A percentile compares a stretch with the other conserved stretches of the same genome.
These are phyloP conservation scores for Psococerastis gibbosa DNA, from an alignment of 2,888 invertebrate genomes.

Conservation along the genomic window DNA sequence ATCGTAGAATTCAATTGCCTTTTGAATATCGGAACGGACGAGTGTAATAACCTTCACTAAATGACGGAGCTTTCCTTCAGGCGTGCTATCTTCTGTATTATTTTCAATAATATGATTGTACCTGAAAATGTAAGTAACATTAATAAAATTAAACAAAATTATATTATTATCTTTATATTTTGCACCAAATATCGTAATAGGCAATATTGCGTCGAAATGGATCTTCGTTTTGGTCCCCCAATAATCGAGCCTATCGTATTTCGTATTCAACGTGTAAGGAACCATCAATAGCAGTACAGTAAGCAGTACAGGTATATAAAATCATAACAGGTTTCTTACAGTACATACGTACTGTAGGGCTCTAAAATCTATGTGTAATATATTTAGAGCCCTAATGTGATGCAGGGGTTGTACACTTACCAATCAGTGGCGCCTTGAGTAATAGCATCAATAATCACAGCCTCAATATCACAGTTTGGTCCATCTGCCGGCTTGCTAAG, in stretches of 20 bases:
- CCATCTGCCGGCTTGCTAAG: constrained; percentile 27
- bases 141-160: neutral
- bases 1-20: constrained; percentile 62
- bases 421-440: constrained; percentile 58
- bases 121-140: constrained; percentile 19
- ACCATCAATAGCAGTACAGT: too few species aligned
- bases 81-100: constrained; percentile 39
- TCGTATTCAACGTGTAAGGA: too few species aligned
- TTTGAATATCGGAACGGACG: constrained; percentile 58
- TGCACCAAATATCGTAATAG: too few species aligned
- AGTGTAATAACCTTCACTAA: constrained; percentile 68
- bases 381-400: constrained; percentile 8
- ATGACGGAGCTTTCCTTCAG: constrained; percentile 53
- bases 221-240: too few species aligned
- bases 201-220: too few species aligned
- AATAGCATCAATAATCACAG: constrained; percentile 47
- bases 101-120: constrained; percentile 54
- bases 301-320: too few species aligned
- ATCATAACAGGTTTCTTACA: too few species aligned
- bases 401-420: too few species aligned
- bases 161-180: neutral
- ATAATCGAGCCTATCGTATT: too few species aligned
- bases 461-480: constrained; percentile 36
- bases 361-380: neutral
- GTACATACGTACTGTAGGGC: too few species aligned